A percentile compares a stretch with the other conserved stretches of the same genome.
phyloP scores from a whole-genome alignment of 2,797 vertebrate species.

The Enteromius mattozi region DNA sequence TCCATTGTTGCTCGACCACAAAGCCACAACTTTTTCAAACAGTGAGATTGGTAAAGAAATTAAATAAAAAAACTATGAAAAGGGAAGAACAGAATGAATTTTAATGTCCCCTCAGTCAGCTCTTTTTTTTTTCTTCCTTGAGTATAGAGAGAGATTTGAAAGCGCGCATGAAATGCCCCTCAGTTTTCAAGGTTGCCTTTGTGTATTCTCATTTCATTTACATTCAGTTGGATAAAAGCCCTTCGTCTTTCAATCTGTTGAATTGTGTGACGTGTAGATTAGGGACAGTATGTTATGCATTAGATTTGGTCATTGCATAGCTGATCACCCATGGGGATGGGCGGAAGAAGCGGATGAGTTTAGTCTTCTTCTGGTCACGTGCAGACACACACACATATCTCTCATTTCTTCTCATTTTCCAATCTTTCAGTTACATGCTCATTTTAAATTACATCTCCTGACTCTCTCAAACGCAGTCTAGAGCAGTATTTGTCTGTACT shows the following conservation, averaged over 20 bases:
- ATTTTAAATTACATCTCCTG: constrained; percentile 16
- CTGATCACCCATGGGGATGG: constrained; percentile 34
- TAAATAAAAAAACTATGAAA: not conserved
- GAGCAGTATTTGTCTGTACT: constrained; percentile 39
- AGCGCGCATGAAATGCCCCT: not conserved
- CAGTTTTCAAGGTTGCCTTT: constrained; percentile 40
- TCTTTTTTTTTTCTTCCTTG: not conserved
- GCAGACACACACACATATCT: constrained; percentile 3
- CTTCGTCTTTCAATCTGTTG: constrained; percentile 15
- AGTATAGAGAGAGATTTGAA: constrained; percentile 6
- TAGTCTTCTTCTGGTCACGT: constrained; percentile 20
- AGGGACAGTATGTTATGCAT: constrained; percentile 35
- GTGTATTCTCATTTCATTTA: constrained; percentile 27
- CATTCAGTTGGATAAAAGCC: constrained; percentile 23
- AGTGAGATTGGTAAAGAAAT: constrained; percentile 1
- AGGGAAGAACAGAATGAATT: not conserved
- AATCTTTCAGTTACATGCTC: constrained; percentile 11
- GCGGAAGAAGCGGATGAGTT: constrained; percentile 7
- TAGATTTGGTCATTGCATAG: constrained; percentile 40
- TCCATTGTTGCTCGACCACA: constrained; percentile 5
- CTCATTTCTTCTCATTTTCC: constrained; percentile 31
- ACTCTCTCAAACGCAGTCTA: constrained; percentile 23
- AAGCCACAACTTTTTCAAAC: constrained; percentile 5
- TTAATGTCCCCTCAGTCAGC: not conserved
- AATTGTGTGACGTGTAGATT: constrained; percentile 38